phyloP scores from a whole-genome alignment of 2,888 invertebrate genomes.

The Sesamia inferens region DNA sequence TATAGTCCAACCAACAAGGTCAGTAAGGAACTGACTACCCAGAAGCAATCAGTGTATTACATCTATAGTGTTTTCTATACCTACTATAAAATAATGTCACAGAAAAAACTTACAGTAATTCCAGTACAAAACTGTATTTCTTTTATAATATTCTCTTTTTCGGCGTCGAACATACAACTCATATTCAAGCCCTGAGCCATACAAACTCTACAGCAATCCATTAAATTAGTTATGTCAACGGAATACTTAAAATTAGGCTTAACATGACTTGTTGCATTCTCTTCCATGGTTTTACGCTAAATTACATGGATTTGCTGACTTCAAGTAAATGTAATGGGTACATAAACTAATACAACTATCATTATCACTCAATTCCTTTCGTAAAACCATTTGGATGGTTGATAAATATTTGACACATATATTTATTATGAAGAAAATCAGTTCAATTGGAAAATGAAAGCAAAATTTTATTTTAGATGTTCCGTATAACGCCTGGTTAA shows the following conservation, averaged over 20 bases:
- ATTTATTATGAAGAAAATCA: constrained; percentile 4
- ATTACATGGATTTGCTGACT: constrained; percentile 1
- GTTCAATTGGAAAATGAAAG: constrained; percentile 2
- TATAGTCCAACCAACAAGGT: background rate
- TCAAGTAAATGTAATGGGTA: background rate
- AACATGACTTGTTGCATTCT: constrained; percentile 50
- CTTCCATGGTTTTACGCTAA: constrained; percentile 32
- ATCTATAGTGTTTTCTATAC: background rate
- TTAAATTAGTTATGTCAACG: constrained; percentile 30
- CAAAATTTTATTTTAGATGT: constrained; percentile 9
- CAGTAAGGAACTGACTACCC: background rate
- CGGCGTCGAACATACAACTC: constrained; percentile 67
- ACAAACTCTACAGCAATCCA: constrained; percentile 73
- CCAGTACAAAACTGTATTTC: constrained; percentile 77
- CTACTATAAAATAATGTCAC: background rate
- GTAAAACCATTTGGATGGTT: background rate
- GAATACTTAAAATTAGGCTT: constrained; percentile 7
- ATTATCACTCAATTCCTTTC: constrained; percentile 1
- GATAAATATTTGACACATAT: background rate
- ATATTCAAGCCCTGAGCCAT: constrained; percentile 64
- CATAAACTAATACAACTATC: constrained; percentile 8
- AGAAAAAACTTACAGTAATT: constrained; percentile 67
- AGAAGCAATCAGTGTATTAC: background rate
- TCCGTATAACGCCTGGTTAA: background rate
- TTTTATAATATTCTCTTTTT: constrained; percentile 61